phyloP scores from a whole-genome alignment of 2,888 invertebrate species.

The Pachycephus smyrnensis region DNA sequence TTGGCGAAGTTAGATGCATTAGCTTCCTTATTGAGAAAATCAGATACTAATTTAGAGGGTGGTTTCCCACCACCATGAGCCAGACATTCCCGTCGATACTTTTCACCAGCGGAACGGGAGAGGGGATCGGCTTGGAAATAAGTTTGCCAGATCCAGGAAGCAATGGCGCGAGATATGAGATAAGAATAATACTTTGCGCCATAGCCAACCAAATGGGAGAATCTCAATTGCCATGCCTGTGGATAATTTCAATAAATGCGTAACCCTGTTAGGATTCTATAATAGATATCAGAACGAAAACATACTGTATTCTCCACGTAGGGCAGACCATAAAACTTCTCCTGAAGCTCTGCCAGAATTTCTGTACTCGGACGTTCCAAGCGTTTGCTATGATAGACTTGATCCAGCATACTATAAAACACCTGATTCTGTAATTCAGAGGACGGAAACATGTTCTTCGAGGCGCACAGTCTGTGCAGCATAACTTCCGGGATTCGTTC shows the following conservation, averaged over 20 bases:
- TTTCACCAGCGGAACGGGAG: conserved; percentile 81
- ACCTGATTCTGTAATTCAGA: conserved; percentile 90
- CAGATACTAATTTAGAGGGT: conserved; percentile 80
- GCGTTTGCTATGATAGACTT: conserved; percentile 82
- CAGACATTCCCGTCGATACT: conserved; percentile 81
- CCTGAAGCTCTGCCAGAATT: conserved; percentile 81
- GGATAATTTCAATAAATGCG: conserved; percentile 25
- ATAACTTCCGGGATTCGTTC: conserved; percentile 85
- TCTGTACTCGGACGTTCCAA: conserved; percentile 75
- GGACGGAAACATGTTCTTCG: conserved; percentile 89
- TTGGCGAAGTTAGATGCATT: conserved; percentile 82
- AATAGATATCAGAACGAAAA: conserved; percentile 2
- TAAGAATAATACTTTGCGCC: conserved; percentile 99
- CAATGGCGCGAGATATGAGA: conserved; percentile 92
- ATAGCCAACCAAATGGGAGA: conserved; percentile 97
- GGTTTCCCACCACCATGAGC: conserved; percentile 90
- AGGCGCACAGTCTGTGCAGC: conserved; percentile 83
- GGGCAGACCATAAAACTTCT: conserved; percentile 86
- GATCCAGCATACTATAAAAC: conserved; percentile 94
- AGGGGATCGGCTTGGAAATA: conserved; percentile 86
- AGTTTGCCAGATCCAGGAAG: conserved; percentile 92
- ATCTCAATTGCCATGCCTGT: conserved; percentile 94
- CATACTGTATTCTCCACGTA: conserved; percentile 88
- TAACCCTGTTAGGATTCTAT: not conserved
- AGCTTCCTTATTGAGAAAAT: conserved; percentile 82